phyloP scores from a whole-genome alignment of 2,797 vertebrate species.

The Halcyon chelicuti region DNA sequence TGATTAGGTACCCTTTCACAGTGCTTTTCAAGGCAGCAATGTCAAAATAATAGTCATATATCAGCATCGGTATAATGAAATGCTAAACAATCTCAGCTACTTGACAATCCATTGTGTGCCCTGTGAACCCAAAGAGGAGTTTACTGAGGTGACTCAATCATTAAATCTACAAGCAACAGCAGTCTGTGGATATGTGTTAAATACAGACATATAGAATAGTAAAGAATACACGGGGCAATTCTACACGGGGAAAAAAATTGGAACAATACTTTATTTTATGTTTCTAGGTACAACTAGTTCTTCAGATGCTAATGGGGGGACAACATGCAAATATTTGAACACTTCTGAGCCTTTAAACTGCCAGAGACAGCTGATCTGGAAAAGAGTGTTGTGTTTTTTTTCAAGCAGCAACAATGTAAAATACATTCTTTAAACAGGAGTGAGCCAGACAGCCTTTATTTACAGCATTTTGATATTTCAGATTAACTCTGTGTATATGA shows the following conservation, averaged over 20 bases:
- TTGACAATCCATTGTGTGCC: neutral
- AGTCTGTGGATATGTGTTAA: neutral
- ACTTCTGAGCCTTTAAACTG: neutral
- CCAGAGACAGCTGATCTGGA: neutral
- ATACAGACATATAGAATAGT: neutral
- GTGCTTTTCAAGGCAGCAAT: neutral
- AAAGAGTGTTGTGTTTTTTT: neutral
- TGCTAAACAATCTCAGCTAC: neutral
- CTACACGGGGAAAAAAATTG: neutral
- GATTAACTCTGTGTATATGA: neutral
- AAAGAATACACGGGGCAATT: neutral
- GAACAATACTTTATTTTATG: neutral
- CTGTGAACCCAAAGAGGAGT: neutral
- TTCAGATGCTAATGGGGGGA: neutral
- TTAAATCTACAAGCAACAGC: neutral
- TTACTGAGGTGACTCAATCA: neutral
- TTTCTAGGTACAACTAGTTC: neutral
- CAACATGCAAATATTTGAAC: neutral
- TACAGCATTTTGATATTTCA: neutral
- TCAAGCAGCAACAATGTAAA: neutral
- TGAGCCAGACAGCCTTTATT: neutral
- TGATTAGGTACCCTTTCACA: slow-evolving; percentile 20
- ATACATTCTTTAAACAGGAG: neutral
- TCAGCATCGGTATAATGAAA: slow-evolving; percentile 9
- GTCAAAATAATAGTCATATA: slow-evolving; percentile 52